Evolutionary conservation across 1,140 invertebrate species (phyloP), one percentile per base, ranked within the genome.

Genomic region (Lasioglossum albipes): DNA sequence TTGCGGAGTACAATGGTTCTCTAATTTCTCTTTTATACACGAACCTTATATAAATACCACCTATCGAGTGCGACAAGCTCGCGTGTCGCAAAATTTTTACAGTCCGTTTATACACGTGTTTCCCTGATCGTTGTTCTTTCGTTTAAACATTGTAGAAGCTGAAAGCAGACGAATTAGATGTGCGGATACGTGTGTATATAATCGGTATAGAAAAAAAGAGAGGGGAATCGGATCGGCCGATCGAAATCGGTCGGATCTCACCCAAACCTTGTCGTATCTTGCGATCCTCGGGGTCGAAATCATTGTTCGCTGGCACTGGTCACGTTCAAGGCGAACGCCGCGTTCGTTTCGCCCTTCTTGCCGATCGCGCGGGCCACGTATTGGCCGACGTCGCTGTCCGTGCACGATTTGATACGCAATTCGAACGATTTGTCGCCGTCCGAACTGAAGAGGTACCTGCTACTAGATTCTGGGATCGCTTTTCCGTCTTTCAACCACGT

Each of bases 401-500:
- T 95, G 90, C 96, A 96, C 75, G 96, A 95, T 62, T 96, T 95
- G 81, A 99, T 97, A 88, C 96, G 95, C 84, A 98, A 96, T 49
- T 94, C 94, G 91, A 96, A 96, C 77, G 95, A 95, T 85, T 96
- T 97, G 69, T 95, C 95, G 82, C 95, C 96, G 87, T 97, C 96
- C 91, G 96, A 96, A 59, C 95, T 96, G 92, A 98, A 97, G 86
- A 96, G 96, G 91, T 97, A 98, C 91, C 96, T 95, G 57, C 95
- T 94, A 65, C 95, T 96, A 61, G 95, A 95, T 82, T 95, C 94
- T 84, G 97, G 95, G 73, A 98, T 95, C 66, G 96, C 95, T 91
- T 98, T 97, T 84, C 97, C 97, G 93, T 98, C 98, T 93, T 98
- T 98, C 85, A 97, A 93, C 98, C 98, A 99, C 81, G 94, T 94